These are phyloP conservation scores for Aradophagus sp. DNA, from an alignment of 1,140 invertebrate species.

Conservation along the genomic window DNA sequence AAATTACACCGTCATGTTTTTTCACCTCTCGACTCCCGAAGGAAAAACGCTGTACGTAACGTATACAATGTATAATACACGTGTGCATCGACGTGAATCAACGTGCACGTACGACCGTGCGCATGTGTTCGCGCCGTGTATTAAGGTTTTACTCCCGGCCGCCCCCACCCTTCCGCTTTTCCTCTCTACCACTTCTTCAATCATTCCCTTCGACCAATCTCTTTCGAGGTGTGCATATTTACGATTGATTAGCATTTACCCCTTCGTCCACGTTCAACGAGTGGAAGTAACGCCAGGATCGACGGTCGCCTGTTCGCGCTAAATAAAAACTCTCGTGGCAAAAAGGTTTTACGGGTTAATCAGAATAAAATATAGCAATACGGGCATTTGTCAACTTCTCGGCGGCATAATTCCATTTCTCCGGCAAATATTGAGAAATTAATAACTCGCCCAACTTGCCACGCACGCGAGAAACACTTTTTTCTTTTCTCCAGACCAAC, in stretches of 20 bases:
- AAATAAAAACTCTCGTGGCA: slow-evolving; percentile 50
- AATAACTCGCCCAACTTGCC: slow-evolving; percentile 17
- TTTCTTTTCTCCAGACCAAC: no score
- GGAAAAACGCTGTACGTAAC: slow-evolving; percentile 2
- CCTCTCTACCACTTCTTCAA: slow-evolving; percentile 41
- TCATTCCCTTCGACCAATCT: slow-evolving; percentile 43
- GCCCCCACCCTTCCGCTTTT: slow-evolving; percentile 25
- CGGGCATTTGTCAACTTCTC: slow-evolving; percentile 13
- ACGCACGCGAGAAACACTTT: slow-evolving; percentile 26
- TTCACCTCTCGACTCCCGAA: slow-evolving; percentile 3
- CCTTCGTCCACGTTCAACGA: slow-evolving; percentile 34
- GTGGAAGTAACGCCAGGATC: slow-evolving; percentile 45
- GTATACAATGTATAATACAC: slow-evolving; percentile 5
- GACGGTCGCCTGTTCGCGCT: slow-evolving; percentile 43
- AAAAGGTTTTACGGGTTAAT: slow-evolving; percentile 48
- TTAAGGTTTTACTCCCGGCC: slow-evolving; percentile 22
- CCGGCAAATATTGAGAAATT: slow-evolving; percentile 31
- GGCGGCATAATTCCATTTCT: slow-evolving; percentile 11
- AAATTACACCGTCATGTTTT: neutral
- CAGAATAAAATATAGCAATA: slow-evolving; percentile 46
- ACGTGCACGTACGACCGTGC: neutral
- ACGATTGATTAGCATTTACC: slow-evolving; percentile 59
- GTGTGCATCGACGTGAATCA: neutral
- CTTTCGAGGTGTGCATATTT: slow-evolving; percentile 46
- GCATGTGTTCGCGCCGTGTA: slow-evolving; percentile 6